Conservation (phyloP, 1,140 invertebrate species). For the Drosophila parvula region DNA sequence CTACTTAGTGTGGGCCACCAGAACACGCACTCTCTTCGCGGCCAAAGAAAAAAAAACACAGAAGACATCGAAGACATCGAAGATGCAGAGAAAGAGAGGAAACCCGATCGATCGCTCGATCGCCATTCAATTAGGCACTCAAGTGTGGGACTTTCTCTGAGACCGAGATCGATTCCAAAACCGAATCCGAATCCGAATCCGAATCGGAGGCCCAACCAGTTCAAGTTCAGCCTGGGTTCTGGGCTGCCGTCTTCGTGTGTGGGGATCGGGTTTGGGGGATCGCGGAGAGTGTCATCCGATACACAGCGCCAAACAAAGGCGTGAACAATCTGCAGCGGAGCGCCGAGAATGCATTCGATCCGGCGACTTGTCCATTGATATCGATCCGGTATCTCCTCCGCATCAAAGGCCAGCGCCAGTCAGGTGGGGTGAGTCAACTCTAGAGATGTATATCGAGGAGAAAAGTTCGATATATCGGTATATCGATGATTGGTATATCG, state of each 20-base stretch:
- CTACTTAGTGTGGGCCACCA: slow-evolving; percentile 43
- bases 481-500: too few relatives aligned
- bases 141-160: slow-evolving; percentile 49
- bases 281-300: slow-evolving; percentile 16
- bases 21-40: slow-evolving; percentile 20
- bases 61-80: neutral
- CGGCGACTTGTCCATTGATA: slow-evolving; percentile 22
- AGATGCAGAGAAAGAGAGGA: slow-evolving; percentile 28
- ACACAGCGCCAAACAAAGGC: slow-evolving; percentile 14
- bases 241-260: slow-evolving; percentile 5
- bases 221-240: slow-evolving; percentile 42
- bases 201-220: slow-evolving; percentile 31
- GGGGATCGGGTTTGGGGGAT: neutral
- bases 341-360: slow-evolving; percentile 25
- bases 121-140: slow-evolving; percentile 33
- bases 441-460: neutral
- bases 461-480: neutral
- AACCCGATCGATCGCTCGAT: slow-evolving; percentile 49
- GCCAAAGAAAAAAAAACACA: neutral
- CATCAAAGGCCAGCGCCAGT: slow-evolving; percentile 10
- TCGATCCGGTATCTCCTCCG: neutral
- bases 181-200: neutral
- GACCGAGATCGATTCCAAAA: slow-evolving; percentile 7
- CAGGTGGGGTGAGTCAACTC: neutral
- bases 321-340: slow-evolving; percentile 13